Evolutionary conservation across 2,113 vertebrate genomes (phyloP), one percentile per base, ranked within the genome.

Genomic region (Neopipo cinnamomea): DNA sequence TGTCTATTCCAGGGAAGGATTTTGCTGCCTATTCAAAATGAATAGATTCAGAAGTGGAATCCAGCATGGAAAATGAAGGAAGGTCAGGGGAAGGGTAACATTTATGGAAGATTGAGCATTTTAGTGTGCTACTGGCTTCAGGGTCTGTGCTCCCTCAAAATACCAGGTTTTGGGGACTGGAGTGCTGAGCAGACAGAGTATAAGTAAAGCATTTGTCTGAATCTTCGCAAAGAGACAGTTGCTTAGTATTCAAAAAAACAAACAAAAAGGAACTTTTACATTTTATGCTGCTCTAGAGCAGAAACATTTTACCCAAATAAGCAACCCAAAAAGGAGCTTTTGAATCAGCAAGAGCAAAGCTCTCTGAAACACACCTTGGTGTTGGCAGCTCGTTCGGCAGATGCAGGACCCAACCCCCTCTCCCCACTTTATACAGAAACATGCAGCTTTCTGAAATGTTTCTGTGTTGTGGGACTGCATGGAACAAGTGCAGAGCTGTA

Each of bases 11-110:
- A 97, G 52, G 59, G 88, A 91, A 89, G 75, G 80, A 96, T 96
- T 97, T 96, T 94, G 91, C 92, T 97, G 95, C 96, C 93, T 95
- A 65, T 95, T 96, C 93, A 91, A 91, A 97, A 96, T 94, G 56
- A 97, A 96, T 93, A 95, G 92, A 97, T 95, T 93, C 88, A 94
- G 94, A 95, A 96, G 92, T 96, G 92, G 97, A 96, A 96, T 95
- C 85, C 97, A 95, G 94, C 92, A 97, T 94, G 97, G 97, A 97
- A 97, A 97, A 97, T 96, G 88, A 97, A 96, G 92, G 94, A 95
- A 96, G 97, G 95, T 96, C 97, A 97, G 20, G 56, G 88, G 92
- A 94, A 97, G 96, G 96, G 91, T 97, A 97, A 96, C 81, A 96
- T 95, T 95, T 96, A 95, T 94, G 91, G 86, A 85, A 96, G 88